Conservation (phyloP, 2,888 invertebrate species). For the Callimorpha dominula region DNA sequence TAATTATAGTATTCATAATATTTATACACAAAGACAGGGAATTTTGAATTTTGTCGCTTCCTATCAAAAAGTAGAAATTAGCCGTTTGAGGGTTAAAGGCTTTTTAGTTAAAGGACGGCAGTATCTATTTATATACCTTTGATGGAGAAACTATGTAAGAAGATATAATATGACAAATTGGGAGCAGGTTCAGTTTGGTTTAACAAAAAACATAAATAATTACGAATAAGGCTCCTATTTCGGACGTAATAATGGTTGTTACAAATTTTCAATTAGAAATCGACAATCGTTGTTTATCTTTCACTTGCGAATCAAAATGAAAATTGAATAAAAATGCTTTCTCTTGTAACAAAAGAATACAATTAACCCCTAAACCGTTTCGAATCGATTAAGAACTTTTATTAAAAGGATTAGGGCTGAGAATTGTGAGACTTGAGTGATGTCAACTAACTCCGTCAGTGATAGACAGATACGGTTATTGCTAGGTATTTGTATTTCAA, state of each 20-base stretch:
- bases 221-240: not conserved
- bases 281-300: not conserved
- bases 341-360: not conserved
- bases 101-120: too few relatives aligned
- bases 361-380: not conserved
- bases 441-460: constrained; percentile 8
- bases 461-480: constrained; percentile 8
- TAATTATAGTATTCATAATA: too few relatives aligned
- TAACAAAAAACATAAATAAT: constrained; percentile 9
- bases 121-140: too few relatives aligned
- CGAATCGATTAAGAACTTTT: constrained; percentile 9
- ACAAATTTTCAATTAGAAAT: constrained; percentile 6
- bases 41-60: too few relatives aligned
- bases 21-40: too few relatives aligned
- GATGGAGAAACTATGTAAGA: not conserved
- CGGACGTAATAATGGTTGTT: constrained; percentile 6
- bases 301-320: not conserved
- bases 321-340: constrained; percentile 1
- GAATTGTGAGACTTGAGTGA: constrained; percentile 4
- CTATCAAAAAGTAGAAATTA: too few relatives aligned
- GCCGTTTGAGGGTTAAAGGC: too few relatives aligned
- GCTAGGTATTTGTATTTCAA: constrained; percentile 5
- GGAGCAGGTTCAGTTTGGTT: not conserved
- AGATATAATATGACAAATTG: not conserved
- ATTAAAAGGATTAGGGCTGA: constrained; percentile 6